These are phyloP conservation scores for Pipa parva DNA, from an alignment of 2,113 vertebrate species.

Conservation along the genomic window DNA sequence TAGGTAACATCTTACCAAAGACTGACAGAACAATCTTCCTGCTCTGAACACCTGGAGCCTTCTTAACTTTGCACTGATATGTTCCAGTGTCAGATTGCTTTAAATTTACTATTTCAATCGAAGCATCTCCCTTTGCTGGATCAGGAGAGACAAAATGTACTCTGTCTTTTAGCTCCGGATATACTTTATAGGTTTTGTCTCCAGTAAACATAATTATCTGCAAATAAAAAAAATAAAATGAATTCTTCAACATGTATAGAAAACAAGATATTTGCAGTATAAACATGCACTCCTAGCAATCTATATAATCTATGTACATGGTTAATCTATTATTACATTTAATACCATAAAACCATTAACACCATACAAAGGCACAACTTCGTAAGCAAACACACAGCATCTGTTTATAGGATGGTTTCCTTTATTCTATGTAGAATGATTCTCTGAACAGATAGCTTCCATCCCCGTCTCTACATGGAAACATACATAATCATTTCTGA, in stretches of 20 bases:
- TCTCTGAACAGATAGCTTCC: too few relatives aligned
- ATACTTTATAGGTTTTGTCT: constrained; percentile 77
- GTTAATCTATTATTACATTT: too few relatives aligned
- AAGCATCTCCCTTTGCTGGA: constrained; percentile 82
- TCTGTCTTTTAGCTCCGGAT: constrained; percentile 64
- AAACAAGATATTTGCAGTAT: too few relatives aligned
- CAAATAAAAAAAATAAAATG: neutral
- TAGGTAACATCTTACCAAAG: constrained; percentile 68
- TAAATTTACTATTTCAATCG: constrained; percentile 78
- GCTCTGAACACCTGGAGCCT: constrained; percentile 80
- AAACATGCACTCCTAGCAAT: too few relatives aligned
- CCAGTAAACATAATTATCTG: constrained; percentile 85
- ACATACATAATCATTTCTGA: too few relatives aligned
- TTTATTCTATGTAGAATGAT: too few relatives aligned
- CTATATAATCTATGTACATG: too few relatives aligned
- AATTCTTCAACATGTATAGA: neutral
- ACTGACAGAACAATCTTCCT: constrained; percentile 80
- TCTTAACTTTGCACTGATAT: constrained; percentile 95
- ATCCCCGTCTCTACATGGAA: too few relatives aligned
- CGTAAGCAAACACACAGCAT: too few relatives aligned
- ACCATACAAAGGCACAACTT: too few relatives aligned
- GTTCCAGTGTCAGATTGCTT: constrained; percentile 77
- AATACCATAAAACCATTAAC: too few relatives aligned
- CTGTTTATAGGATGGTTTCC: too few relatives aligned
- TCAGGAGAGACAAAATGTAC: constrained; percentile 79